A percentile compares a stretch with the other conserved stretches of the same genome.
Evolutionary conservation across 35 echinoderm and acorn worm species (phyloP).

Genomic region (Chiridota heheva): DNA sequence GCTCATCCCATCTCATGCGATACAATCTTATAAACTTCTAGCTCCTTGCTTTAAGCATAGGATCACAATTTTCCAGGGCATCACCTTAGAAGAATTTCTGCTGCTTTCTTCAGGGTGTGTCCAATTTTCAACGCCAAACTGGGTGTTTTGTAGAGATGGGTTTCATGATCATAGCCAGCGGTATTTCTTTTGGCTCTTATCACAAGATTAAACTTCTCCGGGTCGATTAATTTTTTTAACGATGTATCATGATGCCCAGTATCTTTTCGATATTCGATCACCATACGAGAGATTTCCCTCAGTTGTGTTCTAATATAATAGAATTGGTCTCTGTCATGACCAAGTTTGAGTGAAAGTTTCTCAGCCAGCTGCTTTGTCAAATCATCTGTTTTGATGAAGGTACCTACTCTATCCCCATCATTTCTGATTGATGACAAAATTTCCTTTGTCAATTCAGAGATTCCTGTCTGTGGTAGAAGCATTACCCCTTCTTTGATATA

Average conservation of each 20-base stretch:
- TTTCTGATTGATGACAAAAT: slow-evolving; percentile 44
- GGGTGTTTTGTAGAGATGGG: slow-evolving; percentile 62
- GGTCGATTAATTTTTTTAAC: slow-evolving; percentile 49
- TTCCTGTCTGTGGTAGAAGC: slow-evolving; percentile 29
- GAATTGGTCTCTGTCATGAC: slow-evolving; percentile 59
- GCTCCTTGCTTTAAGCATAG: slow-evolving; percentile 32
- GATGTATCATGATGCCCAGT: slow-evolving; percentile 28
- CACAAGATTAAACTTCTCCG: slow-evolving; percentile 44
- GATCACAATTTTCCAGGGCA: slow-evolving; percentile 42
- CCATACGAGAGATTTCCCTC: slow-evolving; percentile 50
- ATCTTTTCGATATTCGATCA: slow-evolving; percentile 35
- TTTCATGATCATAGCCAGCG: slow-evolving; percentile 65
- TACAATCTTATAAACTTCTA: slow-evolving; percentile 50
- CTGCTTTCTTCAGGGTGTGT: slow-evolving; percentile 65
- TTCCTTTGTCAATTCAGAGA: slow-evolving; percentile 25
- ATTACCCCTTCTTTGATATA: slow-evolving; percentile 1
- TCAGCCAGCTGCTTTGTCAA: slow-evolving; percentile 44
- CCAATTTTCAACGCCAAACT: slow-evolving; percentile 71
- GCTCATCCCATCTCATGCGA: slow-evolving; percentile 46
- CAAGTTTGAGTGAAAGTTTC: slow-evolving; percentile 60
- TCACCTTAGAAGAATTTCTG: slow-evolving; percentile 48
- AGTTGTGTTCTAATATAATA: slow-evolving; percentile 65
- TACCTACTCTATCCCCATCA: slow-evolving; percentile 52
- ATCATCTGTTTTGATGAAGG: slow-evolving; percentile 46
- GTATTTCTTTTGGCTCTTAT: slow-evolving; percentile 49